A percentile compares a stretch with the other conserved stretches of the same genome.
These are phyloP conservation scores for Xestoiulus laeticollis DNA, from an alignment of 2,888 invertebrate species.

Conservation along the genomic window DNA sequence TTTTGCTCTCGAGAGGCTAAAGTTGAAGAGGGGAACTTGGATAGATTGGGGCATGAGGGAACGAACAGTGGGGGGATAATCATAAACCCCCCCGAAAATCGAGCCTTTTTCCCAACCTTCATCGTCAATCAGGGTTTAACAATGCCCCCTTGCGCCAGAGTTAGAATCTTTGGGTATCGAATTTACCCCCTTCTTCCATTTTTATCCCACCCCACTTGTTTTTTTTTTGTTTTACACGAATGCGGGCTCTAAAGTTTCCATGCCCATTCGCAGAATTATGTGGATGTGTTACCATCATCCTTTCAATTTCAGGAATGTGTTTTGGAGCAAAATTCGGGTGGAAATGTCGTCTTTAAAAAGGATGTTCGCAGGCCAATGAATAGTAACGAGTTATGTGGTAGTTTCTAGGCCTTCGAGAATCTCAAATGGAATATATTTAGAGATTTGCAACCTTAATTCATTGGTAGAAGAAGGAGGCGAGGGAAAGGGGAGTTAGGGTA, in stretches of 20 bases:
- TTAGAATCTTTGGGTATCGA: background rate
- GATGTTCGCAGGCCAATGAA: too few relatives aligned
- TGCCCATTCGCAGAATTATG: background rate
- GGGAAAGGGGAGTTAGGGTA: too few relatives aligned
- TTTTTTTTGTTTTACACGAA: background rate
- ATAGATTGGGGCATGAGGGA: background rate
- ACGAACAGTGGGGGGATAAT: background rate
- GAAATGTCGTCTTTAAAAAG: background rate
- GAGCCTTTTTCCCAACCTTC: background rate
- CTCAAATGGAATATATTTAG: too few relatives aligned
- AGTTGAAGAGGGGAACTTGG: slow-evolving; percentile 11
- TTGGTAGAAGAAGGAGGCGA: too few relatives aligned
- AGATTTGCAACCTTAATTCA: too few relatives aligned
- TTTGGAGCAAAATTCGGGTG: background rate
- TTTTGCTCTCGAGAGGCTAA: slow-evolving; percentile 28
- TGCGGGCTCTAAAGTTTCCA: background rate
- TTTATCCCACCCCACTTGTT: background rate
- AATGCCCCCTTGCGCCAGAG: background rate
- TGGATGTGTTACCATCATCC: background rate
- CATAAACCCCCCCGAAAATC: slow-evolving; percentile 20
- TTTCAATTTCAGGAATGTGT: background rate
- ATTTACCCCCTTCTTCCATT: background rate
- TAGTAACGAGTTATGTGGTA: too few relatives aligned
- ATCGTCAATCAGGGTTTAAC: slow-evolving; percentile 23
- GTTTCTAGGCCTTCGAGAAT: too few relatives aligned